Conservation (phyloP, 2,113 vertebrate species). For the Casuarius casuarius region DNA sequence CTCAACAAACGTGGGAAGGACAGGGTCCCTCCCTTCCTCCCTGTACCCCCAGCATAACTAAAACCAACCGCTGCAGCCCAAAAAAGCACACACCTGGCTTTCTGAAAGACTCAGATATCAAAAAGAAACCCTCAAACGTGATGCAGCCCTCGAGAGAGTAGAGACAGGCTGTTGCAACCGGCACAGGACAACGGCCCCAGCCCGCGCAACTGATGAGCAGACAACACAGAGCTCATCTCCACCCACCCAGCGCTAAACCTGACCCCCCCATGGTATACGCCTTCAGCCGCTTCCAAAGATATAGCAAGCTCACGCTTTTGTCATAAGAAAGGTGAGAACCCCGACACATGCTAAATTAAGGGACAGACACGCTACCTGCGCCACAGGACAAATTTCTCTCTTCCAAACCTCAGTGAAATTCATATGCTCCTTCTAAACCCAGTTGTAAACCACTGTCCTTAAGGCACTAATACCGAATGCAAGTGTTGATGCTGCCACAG, state of each 20-base stretch:
- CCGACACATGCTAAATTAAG: not conserved
- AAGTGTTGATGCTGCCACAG: not conserved
- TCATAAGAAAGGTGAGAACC: not conserved
- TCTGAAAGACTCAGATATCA: not conserved
- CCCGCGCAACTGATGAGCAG: not conserved
- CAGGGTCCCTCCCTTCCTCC: not conserved
- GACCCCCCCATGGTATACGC: accelerated
- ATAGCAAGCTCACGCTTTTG: accelerated
- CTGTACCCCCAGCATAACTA: not conserved
- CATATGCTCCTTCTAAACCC: not conserved
- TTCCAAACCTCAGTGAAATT: not conserved
- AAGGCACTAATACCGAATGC: not conserved
- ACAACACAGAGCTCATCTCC: not conserved
- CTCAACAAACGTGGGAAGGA: not conserved
- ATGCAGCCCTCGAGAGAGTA: not conserved
- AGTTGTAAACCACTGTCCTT: not conserved
- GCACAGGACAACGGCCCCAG: not conserved
- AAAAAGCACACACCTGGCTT: not conserved
- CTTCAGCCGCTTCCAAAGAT: not conserved
- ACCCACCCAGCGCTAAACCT: not conserved
- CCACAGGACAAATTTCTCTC: not conserved
- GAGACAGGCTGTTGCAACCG: not conserved
- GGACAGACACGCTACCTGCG: not conserved
- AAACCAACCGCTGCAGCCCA: not conserved
- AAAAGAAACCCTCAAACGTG: not conserved